A percentile compares a stretch with the other conserved stretches of the same genome.
These are phyloP conservation scores for Danio choprae DNA, from an alignment of 2,797 vertebrate species.

Conservation along the genomic window DNA sequence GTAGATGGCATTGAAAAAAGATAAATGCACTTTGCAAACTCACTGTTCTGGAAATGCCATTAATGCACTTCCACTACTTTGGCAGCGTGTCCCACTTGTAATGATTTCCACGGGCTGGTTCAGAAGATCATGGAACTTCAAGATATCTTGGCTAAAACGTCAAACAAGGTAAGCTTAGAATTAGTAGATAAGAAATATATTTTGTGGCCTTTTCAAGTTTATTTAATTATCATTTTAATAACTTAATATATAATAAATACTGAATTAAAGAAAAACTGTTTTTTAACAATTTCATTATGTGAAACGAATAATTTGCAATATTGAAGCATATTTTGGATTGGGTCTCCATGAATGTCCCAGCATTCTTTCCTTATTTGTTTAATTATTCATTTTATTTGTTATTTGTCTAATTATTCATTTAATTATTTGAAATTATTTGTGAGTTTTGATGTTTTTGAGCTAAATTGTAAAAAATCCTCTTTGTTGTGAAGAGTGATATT, in stretches of 20 bases:
- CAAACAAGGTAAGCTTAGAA: constrained; percentile 87
- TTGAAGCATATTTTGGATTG: background rate
- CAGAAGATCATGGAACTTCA: constrained; percentile 99
- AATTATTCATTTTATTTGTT: no score
- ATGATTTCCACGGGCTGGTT: constrained; percentile 97
- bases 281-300: background rate
- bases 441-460: no score
- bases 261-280: background rate
- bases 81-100: constrained; percentile 97
- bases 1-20: background rate
- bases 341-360: background rate
- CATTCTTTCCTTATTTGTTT: background rate
- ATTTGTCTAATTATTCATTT: no score
- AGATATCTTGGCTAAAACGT: constrained; percentile 97
- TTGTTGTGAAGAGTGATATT: background rate
- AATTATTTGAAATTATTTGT: background rate
- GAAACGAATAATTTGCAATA: background rate
- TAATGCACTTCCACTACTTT: constrained; percentile 49
- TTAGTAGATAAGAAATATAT: background rate
- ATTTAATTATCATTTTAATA: background rate
- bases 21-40: background rate
- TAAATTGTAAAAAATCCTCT: no score
- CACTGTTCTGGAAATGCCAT: background rate
- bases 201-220: background rate
- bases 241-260: background rate